These are phyloP conservation scores for Apocrypta bakeri DNA, from an alignment of 1,140 invertebrate species.

Conservation along the genomic window DNA sequence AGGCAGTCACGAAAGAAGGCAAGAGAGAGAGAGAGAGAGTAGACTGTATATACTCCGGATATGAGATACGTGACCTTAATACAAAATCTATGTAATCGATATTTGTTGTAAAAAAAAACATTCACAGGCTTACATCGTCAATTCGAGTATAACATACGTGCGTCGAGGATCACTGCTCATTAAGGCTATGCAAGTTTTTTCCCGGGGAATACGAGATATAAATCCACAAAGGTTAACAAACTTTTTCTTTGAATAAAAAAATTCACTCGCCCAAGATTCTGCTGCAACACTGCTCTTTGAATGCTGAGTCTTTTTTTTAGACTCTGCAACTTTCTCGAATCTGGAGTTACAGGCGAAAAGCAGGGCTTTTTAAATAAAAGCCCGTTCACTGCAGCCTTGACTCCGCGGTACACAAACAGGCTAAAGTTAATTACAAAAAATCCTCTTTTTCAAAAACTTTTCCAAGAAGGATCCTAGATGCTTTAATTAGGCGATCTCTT, in stretches of 20 bases:
- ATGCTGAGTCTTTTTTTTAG: neutral
- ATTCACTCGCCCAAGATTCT: neutral
- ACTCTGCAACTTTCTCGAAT: too few species aligned
- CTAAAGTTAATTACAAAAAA: conserved; percentile 3
- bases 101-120: neutral
- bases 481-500: neutral
- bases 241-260: neutral
- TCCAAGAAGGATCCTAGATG: neutral
- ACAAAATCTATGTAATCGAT: neutral
- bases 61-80: neutral
- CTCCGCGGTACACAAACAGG: neutral
- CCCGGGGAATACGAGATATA: neutral
- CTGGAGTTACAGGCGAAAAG: neutral
- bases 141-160: too few species aligned
- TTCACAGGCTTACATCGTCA: neutral
- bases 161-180: neutral
- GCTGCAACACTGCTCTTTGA: neutral
- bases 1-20: neutral
- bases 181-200: neutral
- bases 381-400: neutral
- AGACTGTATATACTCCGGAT: neutral
- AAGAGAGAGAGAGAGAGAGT: neutral
- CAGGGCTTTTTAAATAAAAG: neutral
- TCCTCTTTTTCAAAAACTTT: neutral
- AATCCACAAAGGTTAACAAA: neutral